Evolutionary conservation across 2,888 invertebrate genomes (phyloP).

Genomic region (Harpalus rufipes): DNA sequence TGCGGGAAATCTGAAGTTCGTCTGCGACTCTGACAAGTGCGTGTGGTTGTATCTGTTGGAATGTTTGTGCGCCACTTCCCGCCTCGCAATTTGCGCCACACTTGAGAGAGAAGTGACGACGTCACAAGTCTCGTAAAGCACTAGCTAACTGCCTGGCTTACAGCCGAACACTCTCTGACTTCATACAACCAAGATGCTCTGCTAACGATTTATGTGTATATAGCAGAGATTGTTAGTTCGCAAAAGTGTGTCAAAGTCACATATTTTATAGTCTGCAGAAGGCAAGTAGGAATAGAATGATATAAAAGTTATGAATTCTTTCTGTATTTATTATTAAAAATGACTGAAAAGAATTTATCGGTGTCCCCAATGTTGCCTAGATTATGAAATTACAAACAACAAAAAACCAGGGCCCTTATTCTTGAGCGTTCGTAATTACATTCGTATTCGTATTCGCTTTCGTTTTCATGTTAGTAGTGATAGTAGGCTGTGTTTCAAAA

Average conservation of each 20-base stretch:
- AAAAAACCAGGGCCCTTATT: no score
- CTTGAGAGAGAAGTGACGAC: slow-evolving; percentile 26
- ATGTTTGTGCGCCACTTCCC: slow-evolving; percentile 22
- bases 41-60: slow-evolving; percentile 23
- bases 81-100: slow-evolving; percentile 24
- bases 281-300: neutral
- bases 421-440: no score
- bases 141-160: slow-evolving; percentile 27
- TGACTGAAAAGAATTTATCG: no score
- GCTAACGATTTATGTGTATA: neutral
- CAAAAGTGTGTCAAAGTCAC: neutral
- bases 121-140: slow-evolving; percentile 41
- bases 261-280: neutral
- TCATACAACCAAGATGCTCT: neutral
- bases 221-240: neutral
- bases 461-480: no score
- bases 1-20: neutral
- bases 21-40: slow-evolving; percentile 6
- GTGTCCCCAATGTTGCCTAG: no score
- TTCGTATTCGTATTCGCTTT: no score
- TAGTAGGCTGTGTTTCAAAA: no score
- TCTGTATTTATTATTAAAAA: neutral
- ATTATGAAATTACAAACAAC: no score
- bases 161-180: slow-evolving; percentile 5
- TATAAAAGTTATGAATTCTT: neutral